Evolutionary conservation across 2,888 invertebrate species (phyloP).

Genomic region (Drosophila affinis): DNA sequence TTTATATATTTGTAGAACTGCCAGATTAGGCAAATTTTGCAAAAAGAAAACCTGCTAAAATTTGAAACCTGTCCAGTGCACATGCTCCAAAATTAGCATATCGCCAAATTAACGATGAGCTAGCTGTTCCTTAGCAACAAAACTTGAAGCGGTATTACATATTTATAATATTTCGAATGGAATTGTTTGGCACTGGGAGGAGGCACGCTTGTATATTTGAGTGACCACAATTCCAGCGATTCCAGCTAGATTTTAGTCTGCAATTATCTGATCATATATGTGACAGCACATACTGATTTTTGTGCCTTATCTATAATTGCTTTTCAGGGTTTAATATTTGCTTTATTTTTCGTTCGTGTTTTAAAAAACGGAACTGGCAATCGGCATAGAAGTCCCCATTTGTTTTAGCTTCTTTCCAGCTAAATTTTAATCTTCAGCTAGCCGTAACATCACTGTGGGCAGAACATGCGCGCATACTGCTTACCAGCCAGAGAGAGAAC

Average conservation of each 20-base stretch:
- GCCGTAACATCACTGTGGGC: conserved; percentile 34
- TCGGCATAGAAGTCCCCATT: neutral
- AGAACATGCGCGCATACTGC: conserved; percentile 48
- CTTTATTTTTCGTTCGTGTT: too few relatives aligned
- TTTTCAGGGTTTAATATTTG: too few relatives aligned
- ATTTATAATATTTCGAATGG: neutral
- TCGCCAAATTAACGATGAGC: neutral
- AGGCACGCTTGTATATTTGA: too few relatives aligned
- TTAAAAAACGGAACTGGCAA: neutral
- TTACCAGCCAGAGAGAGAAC: conserved; percentile 17
- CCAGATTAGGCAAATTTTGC: neutral
- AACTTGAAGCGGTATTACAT: neutral
- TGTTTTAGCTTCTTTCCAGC: conserved; percentile 20
- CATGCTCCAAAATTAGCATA: neutral
- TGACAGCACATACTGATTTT: too few relatives aligned
- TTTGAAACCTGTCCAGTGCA: neutral
- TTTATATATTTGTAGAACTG: neutral
- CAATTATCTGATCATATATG: too few relatives aligned
- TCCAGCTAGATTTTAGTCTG: too few relatives aligned
- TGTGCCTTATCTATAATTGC: too few relatives aligned
- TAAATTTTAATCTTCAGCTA: conserved; percentile 8
- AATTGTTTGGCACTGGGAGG: neutral
- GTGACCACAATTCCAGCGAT: too few relatives aligned
- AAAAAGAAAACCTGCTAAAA: neutral
- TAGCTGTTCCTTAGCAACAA: neutral